These are phyloP conservation scores for Pogonophryne albipinna DNA, from an alignment of 2,797 vertebrate genomes.

Conservation along the genomic window DNA sequence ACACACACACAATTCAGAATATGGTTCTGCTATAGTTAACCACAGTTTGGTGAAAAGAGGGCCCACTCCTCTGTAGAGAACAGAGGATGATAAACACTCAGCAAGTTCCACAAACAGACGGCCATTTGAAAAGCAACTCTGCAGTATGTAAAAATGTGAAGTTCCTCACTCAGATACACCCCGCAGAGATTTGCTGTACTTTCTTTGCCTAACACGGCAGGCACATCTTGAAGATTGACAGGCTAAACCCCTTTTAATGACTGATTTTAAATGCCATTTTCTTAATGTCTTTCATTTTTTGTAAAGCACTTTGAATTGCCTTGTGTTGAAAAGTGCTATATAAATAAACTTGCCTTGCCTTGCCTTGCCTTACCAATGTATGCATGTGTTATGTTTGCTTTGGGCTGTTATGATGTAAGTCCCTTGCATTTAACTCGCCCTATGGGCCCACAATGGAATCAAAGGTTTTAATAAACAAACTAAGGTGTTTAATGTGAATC, in stretches of 20 bases:
- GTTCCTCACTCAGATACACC: slow-evolving; percentile 10
- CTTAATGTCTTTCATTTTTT: too few species aligned
- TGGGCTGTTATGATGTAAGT: slow-evolving; percentile 4
- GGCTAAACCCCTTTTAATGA: neutral
- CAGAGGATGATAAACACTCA: slow-evolving; percentile 67
- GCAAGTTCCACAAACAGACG: slow-evolving; percentile 55
- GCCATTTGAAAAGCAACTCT: slow-evolving; percentile 50
- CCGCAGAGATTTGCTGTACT: slow-evolving; percentile 2
- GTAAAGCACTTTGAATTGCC: too few species aligned
- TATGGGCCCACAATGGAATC: neutral
- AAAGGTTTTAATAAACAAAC: slow-evolving; percentile 1
- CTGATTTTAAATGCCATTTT: too few species aligned
- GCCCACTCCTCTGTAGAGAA: slow-evolving; percentile 58
- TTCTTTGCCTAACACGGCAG: neutral
- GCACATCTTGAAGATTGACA: slow-evolving; percentile 10
- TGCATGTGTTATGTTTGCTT: neutral
- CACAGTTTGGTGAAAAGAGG: slow-evolving; percentile 58
- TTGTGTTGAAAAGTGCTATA: too few species aligned
- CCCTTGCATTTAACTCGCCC: neutral
- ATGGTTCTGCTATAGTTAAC: slow-evolving; percentile 65
- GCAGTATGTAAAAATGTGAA: slow-evolving; percentile 29
- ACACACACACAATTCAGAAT: slow-evolving; percentile 19
- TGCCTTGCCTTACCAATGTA: neutral
- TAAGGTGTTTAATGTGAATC: neutral
- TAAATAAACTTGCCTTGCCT: too few species aligned